Evolutionary conservation across 1,140 invertebrate genomes (phyloP).

Genomic region (Bombus balteatus): DNA sequence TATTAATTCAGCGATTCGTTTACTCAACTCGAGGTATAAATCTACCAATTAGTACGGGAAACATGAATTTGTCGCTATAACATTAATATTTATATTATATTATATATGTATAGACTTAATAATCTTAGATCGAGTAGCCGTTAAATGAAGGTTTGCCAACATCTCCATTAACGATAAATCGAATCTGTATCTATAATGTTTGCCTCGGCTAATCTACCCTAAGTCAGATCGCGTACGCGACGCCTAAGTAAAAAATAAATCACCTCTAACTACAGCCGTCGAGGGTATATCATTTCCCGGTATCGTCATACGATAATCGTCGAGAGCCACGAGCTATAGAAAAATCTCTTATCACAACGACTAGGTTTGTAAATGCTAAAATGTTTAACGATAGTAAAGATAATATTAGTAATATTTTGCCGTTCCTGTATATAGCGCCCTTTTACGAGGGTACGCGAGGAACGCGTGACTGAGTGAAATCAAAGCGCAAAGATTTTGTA

Average conservation of each 20-base stretch:
- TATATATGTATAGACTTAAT: slow-evolving; percentile 33
- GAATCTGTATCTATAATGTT: slow-evolving; percentile 4
- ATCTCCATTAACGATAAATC: slow-evolving; percentile 53
- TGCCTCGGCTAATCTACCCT: slow-evolving; percentile 46
- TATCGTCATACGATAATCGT: neutral
- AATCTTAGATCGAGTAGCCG: slow-evolving; percentile 46
- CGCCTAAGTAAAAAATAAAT: slow-evolving; percentile 68
- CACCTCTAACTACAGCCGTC: slow-evolving; percentile 49
- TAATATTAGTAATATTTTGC: neutral
- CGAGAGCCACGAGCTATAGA: slow-evolving; percentile 29
- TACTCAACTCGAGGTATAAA: slow-evolving; percentile 45
- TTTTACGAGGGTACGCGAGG: too few species aligned
- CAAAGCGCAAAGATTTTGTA: too few species aligned
- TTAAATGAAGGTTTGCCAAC: slow-evolving; percentile 64
- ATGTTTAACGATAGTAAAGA: slow-evolving; percentile 24
- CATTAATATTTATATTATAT: slow-evolving; percentile 45
- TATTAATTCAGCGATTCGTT: slow-evolving; percentile 3
- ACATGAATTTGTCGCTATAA: slow-evolving; percentile 42
- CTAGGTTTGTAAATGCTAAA: slow-evolving; percentile 56
- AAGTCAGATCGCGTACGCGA: slow-evolving; percentile 47
- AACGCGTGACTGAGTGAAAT: neutral
- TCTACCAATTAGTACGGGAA: slow-evolving; percentile 59
- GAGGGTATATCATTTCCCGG: neutral
- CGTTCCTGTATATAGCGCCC: neutral
- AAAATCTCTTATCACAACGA: slow-evolving; percentile 56